Conservation (phyloP, 1,140 invertebrate species). For the Pollicipes pollicipes region DNA sequence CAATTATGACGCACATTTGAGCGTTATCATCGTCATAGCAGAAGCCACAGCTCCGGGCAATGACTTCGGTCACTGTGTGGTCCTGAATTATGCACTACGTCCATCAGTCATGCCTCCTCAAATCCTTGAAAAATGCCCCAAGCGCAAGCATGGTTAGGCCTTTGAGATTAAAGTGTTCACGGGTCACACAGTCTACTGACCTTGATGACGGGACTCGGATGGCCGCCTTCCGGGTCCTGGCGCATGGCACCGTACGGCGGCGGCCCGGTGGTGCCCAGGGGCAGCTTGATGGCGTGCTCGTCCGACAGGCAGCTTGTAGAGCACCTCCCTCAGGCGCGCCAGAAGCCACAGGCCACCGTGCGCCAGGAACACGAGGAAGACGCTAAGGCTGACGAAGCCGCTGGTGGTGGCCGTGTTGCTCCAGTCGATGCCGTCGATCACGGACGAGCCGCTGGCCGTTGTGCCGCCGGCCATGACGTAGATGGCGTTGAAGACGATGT, state of each 20-base stretch:
- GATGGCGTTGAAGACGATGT: not conserved
- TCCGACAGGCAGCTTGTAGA: not conserved
- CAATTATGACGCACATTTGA: too few relatives aligned
- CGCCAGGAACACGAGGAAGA: not conserved
- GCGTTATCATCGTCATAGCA: too few relatives aligned
- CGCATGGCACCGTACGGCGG: not conserved
- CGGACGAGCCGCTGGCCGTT: not conserved
- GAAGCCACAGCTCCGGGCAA: too few relatives aligned
- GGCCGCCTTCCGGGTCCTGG: not conserved
- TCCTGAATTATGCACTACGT: too few relatives aligned
- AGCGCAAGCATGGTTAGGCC: too few relatives aligned
- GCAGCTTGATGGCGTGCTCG: not conserved
- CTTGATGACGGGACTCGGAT: not conserved
- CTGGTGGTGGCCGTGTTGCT: not conserved
- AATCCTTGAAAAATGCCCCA: too few relatives aligned
- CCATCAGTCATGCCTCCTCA: too few relatives aligned
- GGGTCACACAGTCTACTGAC: too few relatives aligned
- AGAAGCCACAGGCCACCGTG: not conserved
- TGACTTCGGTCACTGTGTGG: too few relatives aligned
- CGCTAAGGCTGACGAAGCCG: not conserved
- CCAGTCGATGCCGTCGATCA: not conserved
- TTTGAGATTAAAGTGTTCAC: too few relatives aligned
- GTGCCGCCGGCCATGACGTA: not conserved
- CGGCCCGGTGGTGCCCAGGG: not conserved
- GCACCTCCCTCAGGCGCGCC: not conserved